Conservation (phyloP, 1,140 invertebrate species). For the Nymphalis io region DNA sequence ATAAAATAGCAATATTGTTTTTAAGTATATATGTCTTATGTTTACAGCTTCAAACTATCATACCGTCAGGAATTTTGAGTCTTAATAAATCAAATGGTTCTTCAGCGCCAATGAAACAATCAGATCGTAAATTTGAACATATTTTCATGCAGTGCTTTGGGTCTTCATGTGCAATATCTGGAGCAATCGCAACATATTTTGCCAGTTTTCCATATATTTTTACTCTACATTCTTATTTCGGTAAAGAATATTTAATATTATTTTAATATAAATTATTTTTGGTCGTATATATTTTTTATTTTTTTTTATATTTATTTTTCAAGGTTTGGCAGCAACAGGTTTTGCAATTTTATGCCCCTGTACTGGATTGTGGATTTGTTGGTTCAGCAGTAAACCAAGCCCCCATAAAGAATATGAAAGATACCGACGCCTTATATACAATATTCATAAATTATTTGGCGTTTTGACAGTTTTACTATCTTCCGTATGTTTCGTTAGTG, state of each 20-base stretch:
- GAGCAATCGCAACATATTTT: constrained; percentile 18
- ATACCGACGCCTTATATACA: constrained; percentile 8
- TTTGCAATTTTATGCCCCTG: constrained; percentile 26
- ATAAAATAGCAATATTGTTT: background rate
- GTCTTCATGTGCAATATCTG: constrained; percentile 28
- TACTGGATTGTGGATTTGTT: constrained; percentile 26
- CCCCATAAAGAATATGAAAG: background rate
- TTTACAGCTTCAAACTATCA: constrained; percentile 54
- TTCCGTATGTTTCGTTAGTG: constrained; percentile 47
- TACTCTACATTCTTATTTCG: constrained; percentile 20
- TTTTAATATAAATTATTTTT: background rate
- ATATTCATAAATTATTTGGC: constrained; percentile 41
- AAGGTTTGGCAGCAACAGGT: constrained; percentile 37
- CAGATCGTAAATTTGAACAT: constrained; percentile 48
- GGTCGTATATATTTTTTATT: background rate
- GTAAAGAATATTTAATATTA: background rate
- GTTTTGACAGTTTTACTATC: constrained; percentile 39
- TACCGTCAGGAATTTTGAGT: constrained; percentile 50
- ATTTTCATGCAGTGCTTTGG: constrained; percentile 41
- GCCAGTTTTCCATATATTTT: constrained; percentile 8
- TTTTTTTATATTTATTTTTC: background rate
- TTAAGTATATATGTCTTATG: constrained; percentile 13
- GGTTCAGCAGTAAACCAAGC: constrained; percentile 1
- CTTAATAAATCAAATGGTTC: constrained; percentile 47
- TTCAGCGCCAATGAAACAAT: constrained; percentile 36